Evolutionary conservation across 2,113 vertebrate species (phyloP), one percentile per base, ranked within the genome.

Genomic region (Alethe castanea): DNA sequence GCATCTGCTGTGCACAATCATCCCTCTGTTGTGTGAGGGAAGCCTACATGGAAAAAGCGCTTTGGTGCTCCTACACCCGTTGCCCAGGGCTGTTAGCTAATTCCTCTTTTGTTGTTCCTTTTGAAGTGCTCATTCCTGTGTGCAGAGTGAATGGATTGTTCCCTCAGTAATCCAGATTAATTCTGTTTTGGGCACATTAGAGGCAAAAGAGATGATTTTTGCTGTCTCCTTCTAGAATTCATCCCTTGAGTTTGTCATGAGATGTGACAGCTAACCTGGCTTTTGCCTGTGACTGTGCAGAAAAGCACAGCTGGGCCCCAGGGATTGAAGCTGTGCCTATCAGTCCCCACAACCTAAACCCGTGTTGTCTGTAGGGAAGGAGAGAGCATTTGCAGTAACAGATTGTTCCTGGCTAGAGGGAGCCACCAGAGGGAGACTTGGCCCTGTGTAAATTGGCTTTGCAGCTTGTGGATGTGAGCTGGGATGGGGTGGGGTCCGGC

Each of bases 1-100:
- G 48, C 40, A 56, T 78, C 61, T 0, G 0, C 61, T 48, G 53
- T 84, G 72, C 67, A 60, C 35, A 65, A 18, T 79, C 76, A 81
- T 83, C 57, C 26, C 24, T 81, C 42, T 47, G 19, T 72, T 93
- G 36, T 57, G 29, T 26, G 64, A 71, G 48, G 35, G 52, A 88
- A 86, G 47, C 65, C 45, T 50, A 22, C 19, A 7, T 78, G 57
- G 64, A 90, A 88, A 92, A 95, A 83, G 64, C 66, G 67, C 35
- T 94, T 86, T 82, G 71, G 60, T 92, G 33, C 81, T 94, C 54
- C 86, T 92, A 71, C 89, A 66, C 85, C 59, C 85, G 56, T 88
- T 62, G 93, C 87, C 71, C 59, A 47, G 74, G 71, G 90, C 82
- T 83, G 35, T 88, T 78, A 48, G 9, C 82, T 88, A 92, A 84